A percentile compares a stretch with the other conserved stretches of the same genome.
Conservation (phyloP, 2,888 invertebrate species). For the Myopa tessellatipennis region DNA sequence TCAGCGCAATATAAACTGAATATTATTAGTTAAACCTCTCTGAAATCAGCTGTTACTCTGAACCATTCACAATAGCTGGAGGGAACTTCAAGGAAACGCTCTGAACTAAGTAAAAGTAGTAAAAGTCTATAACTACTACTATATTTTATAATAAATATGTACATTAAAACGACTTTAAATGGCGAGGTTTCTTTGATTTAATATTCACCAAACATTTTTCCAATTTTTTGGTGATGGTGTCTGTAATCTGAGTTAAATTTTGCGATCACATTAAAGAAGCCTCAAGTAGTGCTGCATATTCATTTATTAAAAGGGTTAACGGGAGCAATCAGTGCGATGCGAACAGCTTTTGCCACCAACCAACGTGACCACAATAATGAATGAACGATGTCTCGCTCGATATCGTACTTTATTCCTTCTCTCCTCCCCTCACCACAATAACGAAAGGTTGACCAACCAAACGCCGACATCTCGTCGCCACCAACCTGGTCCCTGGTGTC, state of each 20-base stretch:
- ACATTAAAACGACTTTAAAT: no score
- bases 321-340: not conserved
- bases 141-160: no score
- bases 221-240: no score
- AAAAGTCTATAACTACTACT: no score
- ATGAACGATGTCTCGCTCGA: constrained; percentile 17
- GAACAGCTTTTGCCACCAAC: constrained; percentile 20
- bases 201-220: no score
- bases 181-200: no score
- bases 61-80: no score
- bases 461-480: not conserved
- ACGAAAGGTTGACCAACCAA: not conserved
- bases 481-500: not conserved
- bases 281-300: not conserved
- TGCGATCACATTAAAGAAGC: not conserved
- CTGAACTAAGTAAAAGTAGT: no score
- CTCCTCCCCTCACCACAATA: not conserved
- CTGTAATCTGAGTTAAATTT: no score
- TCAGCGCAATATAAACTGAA: no score
- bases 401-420: not conserved
- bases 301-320: constrained; percentile 16
- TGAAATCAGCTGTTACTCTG: no score
- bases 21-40: no score
- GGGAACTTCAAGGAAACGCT: not conserved
- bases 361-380: constrained; percentile 16